These are phyloP conservation scores for Eremobia ochroleuca DNA, from an alignment of 2,888 invertebrate genomes.

Conservation along the genomic window DNA sequence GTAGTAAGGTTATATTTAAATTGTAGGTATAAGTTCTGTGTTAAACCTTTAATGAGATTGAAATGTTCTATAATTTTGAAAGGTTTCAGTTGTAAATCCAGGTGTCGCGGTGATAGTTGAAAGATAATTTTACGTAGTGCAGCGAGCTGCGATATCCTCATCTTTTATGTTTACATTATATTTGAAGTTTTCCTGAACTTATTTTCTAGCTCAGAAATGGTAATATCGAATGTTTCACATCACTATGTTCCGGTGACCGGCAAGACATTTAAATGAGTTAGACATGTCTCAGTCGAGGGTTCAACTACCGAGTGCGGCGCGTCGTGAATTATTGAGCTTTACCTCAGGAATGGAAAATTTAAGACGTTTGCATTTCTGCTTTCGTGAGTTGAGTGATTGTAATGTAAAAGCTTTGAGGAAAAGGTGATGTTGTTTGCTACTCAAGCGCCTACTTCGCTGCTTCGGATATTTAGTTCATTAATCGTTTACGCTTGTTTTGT, in stretches of 20 bases:
- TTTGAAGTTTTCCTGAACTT: not conserved
- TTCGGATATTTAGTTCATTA: not conserved
- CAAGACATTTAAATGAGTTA: conserved; percentile 61
- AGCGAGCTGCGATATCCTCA: not conserved
- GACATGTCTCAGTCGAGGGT: conserved; percentile 53
- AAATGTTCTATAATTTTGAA: not conserved
- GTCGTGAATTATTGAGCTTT: conserved; percentile 17
- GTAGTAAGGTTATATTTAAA: too few relatives aligned
- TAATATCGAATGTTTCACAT: conserved; percentile 20
- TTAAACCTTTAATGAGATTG: too few relatives aligned
- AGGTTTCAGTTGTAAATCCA: not conserved
- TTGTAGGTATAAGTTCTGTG: too few relatives aligned
- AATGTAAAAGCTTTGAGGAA: not conserved
- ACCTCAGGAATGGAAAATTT: not conserved
- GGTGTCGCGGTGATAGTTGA: not conserved
- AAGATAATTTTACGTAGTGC: not conserved
- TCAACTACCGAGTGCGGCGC: conserved; percentile 45
- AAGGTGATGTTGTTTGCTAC: not conserved
- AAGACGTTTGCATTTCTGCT: not conserved
- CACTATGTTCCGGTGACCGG: conserved; percentile 34
- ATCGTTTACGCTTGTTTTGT: not conserved
- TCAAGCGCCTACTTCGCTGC: not conserved
- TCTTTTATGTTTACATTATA: not conserved
- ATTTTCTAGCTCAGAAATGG: not conserved
- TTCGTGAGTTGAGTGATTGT: not conserved